Evolutionary conservation across 2,888 invertebrate genomes (phyloP), one percentile per base, ranked within the genome.

Genomic region (Hanleya hanleyi): DNA sequence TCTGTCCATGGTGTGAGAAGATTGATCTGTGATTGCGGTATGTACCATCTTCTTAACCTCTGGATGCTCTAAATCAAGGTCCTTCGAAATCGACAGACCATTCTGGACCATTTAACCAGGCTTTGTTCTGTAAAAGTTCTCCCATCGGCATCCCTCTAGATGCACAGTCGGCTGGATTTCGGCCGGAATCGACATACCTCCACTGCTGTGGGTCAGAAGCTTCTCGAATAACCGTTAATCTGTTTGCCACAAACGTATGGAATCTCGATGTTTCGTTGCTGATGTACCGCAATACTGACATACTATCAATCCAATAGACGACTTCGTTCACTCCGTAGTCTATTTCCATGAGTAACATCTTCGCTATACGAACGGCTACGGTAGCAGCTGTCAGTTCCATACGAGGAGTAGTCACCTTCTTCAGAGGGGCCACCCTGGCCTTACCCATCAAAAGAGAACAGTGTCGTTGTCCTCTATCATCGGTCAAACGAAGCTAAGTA

Each of bases 361-460:
- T 38, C 41, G 61, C 67, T 2, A 71, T 47, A 3, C 67, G 57
- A 1, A 74, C 68, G 15, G 74, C 65, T 15, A 71, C 67, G 2
- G 69, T 70, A 12, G 73, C 77, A 22, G 76, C 80, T 9, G 70
- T 74, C 0, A 76, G 70, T 57, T 79, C 79, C 22, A 79, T 51
- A 18, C 77, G n/a, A 4, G 77, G 76, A 69, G 75, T 71, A 32
- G 68, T 71, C 18, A 66, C 67, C 5, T 26, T 1, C 57, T 71
- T 75, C 41, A 78, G 33, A 3, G 75, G 74, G 3, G 70, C 69
- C n/a, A 76, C 77, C n/a, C 74, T 41, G 2, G 75, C 50, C 65
- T 78, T 77, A 18, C 74, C 72, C 41, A 80, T 62, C 5, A 77
- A 33, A 26, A 77, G 72, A 0, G 72, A 70, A 69, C 80, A 80